Conservation (phyloP, 2,888 invertebrate genomes). For the Xestia ashworthii region DNA sequence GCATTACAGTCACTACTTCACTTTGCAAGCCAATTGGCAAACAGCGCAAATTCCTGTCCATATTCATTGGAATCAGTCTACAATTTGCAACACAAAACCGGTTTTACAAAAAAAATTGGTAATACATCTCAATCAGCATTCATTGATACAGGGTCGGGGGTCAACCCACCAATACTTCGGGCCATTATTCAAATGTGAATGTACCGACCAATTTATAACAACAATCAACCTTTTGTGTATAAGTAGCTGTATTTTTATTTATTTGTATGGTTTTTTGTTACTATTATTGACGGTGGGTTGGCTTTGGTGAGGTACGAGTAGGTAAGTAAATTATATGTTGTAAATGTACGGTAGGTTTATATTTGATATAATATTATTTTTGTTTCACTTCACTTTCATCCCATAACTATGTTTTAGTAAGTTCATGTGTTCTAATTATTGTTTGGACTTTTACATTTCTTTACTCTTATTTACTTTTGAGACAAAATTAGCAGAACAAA, state of each 20-base stretch:
- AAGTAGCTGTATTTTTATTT: conserved; percentile 20
- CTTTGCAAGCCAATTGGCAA: not conserved
- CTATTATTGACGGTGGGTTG: not conserved
- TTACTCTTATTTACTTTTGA: not conserved
- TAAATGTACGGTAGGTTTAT: not conserved
- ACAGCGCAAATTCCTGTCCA: not conserved
- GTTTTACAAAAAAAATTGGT: conserved; percentile 14
- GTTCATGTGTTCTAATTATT: not conserved
- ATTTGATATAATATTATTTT: not conserved
- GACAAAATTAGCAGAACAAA: not conserved
- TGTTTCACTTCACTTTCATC: not conserved
- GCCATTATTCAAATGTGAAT: conserved; percentile 55
- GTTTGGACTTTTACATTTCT: not conserved
- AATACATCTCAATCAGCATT: conserved; percentile 49
- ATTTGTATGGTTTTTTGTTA: not conserved
- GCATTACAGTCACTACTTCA: not conserved
- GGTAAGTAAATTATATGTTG: not conserved
- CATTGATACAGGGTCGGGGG: conserved; percentile 37
- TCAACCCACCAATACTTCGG: conserved; percentile 23
- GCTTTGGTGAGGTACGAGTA: not conserved
- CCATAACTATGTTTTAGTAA: not conserved
- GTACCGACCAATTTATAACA: conserved; percentile 21
- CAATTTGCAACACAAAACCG: conserved; percentile 10
- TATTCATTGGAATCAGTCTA: not conserved
- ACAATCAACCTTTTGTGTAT: conserved; percentile 37